These are phyloP conservation scores for Microctenopoma stevenorrisi DNA, from an alignment of 2,797 vertebrate genomes.

Conservation along the genomic window DNA sequence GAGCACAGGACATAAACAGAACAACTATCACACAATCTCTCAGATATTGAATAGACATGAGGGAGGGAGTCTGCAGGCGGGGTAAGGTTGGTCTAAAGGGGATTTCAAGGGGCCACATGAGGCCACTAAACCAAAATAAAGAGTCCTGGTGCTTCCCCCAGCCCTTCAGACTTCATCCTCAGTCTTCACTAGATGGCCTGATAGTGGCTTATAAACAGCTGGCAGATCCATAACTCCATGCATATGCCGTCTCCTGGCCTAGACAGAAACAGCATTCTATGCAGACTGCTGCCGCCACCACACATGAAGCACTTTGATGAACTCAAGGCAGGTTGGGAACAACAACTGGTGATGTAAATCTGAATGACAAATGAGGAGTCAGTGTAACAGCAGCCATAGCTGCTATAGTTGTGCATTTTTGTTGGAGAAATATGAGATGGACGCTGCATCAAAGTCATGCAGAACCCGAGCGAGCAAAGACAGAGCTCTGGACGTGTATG, in stretches of 20 bases:
- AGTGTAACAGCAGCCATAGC: conserved; percentile 9
- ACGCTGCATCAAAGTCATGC: conserved; percentile 11
- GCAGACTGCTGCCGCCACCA: conserved; percentile 5
- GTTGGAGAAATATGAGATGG: conserved; percentile 26
- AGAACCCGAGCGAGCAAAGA: conserved; percentile 36
- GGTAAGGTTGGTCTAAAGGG: conserved; percentile 46
- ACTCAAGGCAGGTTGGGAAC: conserved; percentile 35
- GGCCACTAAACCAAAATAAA: conserved; percentile 65
- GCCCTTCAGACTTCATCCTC: conserved; percentile 14
- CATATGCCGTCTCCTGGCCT: conserved; percentile 8
- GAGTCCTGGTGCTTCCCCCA: conserved; percentile 57
- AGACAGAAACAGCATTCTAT: conserved; percentile 27
- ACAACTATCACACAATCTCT: conserved; percentile 58
- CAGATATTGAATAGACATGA: conserved; percentile 48
- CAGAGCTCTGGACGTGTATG: conserved; percentile 18
- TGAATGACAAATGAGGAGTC: conserved; percentile 45
- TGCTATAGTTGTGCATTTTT: conserved; percentile 26
- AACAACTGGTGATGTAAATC: conserved; percentile 46
- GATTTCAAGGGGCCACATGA: conserved; percentile 61
- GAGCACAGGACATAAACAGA: conserved; percentile 65
- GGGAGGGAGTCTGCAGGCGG: conserved; percentile 28
- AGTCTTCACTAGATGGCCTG: conserved; percentile 41
- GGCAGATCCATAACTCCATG: conserved; percentile 50
- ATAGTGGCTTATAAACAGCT: conserved; percentile 59
- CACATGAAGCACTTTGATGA: conserved; percentile 49